Conservation (phyloP, 2,113 vertebrate genomes). For the Heptranchias perlo region DNA sequence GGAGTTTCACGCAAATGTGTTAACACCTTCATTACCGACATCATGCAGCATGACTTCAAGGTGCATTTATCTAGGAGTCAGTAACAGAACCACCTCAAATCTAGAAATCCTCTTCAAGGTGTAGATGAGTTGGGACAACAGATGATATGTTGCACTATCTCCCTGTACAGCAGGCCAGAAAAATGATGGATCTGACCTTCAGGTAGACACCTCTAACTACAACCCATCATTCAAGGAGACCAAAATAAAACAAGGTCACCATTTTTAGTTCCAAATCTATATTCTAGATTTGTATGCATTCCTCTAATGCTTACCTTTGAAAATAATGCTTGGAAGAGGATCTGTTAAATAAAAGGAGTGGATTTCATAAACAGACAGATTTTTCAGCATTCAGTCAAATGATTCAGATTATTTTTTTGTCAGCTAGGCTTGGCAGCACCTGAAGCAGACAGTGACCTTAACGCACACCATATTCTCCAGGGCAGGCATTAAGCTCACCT, state of each 20-base stretch:
- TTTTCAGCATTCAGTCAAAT: neutral
- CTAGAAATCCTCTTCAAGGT: neutral
- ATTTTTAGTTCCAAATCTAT: neutral
- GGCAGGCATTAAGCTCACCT: neutral
- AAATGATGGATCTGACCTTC: neutral
- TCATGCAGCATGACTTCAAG: no score
- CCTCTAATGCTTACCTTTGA: neutral
- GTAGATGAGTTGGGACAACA: neutral
- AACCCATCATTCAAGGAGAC: neutral
- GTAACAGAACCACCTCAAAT: neutral
- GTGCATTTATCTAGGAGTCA: neutral
- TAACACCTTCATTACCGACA: no score
- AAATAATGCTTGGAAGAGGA: neutral
- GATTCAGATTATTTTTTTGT: neutral
- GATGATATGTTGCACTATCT: neutral
- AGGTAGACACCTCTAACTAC: neutral
- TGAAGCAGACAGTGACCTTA: neutral
- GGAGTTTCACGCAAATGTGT: no score
- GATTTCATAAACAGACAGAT: neutral
- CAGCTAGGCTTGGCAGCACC: neutral
- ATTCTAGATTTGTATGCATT: neutral
- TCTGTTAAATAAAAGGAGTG: neutral
- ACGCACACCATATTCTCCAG: neutral
- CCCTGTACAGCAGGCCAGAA: neutral
- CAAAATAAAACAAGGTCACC: neutral